Percentiles rank a stretch among this genome's conserved stretches.
phyloP scores from a whole-genome alignment of 1,140 invertebrate species.

The Matsumurasca onukii region DNA sequence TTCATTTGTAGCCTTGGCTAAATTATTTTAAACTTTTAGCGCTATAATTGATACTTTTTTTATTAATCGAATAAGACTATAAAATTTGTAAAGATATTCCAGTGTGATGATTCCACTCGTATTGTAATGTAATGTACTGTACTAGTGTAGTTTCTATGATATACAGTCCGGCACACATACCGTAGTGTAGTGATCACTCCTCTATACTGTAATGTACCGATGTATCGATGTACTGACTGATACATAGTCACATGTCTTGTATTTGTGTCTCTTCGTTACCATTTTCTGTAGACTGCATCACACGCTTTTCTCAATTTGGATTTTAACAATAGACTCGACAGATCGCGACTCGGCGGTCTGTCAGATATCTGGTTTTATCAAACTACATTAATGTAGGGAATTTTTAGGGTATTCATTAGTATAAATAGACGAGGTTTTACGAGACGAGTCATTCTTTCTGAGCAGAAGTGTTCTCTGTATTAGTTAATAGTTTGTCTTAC shows the following conservation, averaged over 20 bases:
- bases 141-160: conserved; percentile 26
- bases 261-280: conserved; percentile 30
- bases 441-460: conserved; percentile 19
- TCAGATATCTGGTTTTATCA: conserved; percentile 16
- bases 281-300: conserved; percentile 29
- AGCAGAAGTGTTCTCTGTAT: conserved; percentile 22
- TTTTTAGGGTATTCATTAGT: conserved; percentile 22
- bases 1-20: conserved; percentile 34
- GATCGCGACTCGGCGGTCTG: not conserved
- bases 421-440: conserved; percentile 26
- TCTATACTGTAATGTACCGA: conserved; percentile 9
- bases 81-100: conserved; percentile 33
- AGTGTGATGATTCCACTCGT: conserved; percentile 34
- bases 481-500: conserved; percentile 25
- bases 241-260: conserved; percentile 14
- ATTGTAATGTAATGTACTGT: no score
- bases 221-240: conserved; percentile 8
- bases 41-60: conserved; percentile 34
- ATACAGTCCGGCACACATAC: conserved; percentile 16
- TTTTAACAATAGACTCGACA: conserved; percentile 29
- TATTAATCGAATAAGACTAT: conserved; percentile 34
- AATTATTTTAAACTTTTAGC: conserved; percentile 34
- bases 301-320: conserved; percentile 29
- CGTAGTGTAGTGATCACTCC: conserved; percentile 18
- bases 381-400: conserved; percentile 21